Base-by-base conservation (phyloP, 2,888 invertebrate species). In the Synergus laeviventris region DNA sequence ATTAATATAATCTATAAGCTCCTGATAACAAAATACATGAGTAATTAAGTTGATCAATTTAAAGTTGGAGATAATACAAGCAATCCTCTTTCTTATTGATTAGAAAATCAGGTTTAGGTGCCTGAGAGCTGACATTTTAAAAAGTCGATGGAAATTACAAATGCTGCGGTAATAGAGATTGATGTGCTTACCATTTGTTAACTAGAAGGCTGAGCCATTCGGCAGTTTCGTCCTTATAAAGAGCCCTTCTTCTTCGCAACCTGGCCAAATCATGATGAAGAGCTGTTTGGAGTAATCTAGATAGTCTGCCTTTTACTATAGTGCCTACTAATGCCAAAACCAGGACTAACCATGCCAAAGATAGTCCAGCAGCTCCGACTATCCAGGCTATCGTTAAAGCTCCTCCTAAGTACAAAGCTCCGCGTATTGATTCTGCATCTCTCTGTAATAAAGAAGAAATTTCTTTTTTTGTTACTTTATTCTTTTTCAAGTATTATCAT, bases 181-280 rank as follows among this genome's bases (percentile, higher is more conserved):
- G 42, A 45, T 70, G 21, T 36, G 9, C 90, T 91, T 91, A 92
- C 93, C 93, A 93, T 87, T 92, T 87, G 85, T 93, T 93, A 78
- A 93, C 84, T 39, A 93, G 86, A 76, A 92, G 90, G 84, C 92
- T 93, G 61, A 93, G 87, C 93, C 93, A 93, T 82, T 93, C 93
- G 38, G 91, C 91, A 0, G 92, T 92, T 84, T 93, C 93, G 81
- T 91, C 91, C 79, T 91, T 91, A 78, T 91, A 87, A 36, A 92
- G 86, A 1, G 92, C 92, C 38, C 92, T 87, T 78, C 91, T 90
- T 56, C 92, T 88, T 76, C 92, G 91, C 45, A 92, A 85, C 66
- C 91, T 86, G 0, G 90, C 81, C 38, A 89, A 83, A 83, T 91
- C 91, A 74, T 86, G 89, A 64, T 87, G 87, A 45, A 90, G 79